phyloP scores from a whole-genome alignment of 2,888 invertebrate species.

The Eurois occulta region DNA sequence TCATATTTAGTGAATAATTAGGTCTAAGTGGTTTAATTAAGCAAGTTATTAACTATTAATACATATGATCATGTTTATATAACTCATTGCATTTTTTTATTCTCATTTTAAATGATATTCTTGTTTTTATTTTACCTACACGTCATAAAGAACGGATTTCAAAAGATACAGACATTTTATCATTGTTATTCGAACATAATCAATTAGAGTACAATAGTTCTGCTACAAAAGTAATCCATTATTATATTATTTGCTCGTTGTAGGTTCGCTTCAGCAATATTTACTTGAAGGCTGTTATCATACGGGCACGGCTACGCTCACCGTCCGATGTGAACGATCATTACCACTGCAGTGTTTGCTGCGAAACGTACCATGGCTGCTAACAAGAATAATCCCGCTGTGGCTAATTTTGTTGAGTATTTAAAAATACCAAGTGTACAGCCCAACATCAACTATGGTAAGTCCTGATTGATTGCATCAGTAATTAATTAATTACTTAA shows the following conservation, averaged over 20 bases:
- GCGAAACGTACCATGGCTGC: slow-evolving; percentile 76
- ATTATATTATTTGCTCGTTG: slow-evolving; percentile 4
- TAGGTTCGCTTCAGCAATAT: slow-evolving; percentile 31
- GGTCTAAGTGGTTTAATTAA: background rate
- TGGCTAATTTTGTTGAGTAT: slow-evolving; percentile 93
- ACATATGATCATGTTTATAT: background rate
- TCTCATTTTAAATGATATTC: background rate
- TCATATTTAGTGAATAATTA: background rate
- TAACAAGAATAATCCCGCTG: slow-evolving; percentile 86
- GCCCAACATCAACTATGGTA: slow-evolving; percentile 94
- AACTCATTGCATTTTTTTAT: background rate
- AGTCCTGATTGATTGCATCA: slow-evolving; percentile 66
- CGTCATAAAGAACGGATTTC: background rate
- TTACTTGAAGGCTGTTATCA: slow-evolving; percentile 51
- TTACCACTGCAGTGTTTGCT: slow-evolving; percentile 65
- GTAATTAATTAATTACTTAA: background rate
- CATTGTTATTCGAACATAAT: background rate
- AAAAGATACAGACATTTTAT: background rate
- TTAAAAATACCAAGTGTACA: slow-evolving; percentile 94
- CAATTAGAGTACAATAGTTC: background rate
- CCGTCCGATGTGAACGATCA: slow-evolving; percentile 62
- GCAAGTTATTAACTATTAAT: background rate
- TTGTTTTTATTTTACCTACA: background rate
- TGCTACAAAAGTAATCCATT: slow-evolving; percentile 1
- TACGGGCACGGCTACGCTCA: slow-evolving; percentile 39